Percentiles rank a stretch among this genome's conserved stretches.
phyloP scores from a whole-genome alignment of 2,888 invertebrate genomes.

The Aricia artaxerxes region DNA sequence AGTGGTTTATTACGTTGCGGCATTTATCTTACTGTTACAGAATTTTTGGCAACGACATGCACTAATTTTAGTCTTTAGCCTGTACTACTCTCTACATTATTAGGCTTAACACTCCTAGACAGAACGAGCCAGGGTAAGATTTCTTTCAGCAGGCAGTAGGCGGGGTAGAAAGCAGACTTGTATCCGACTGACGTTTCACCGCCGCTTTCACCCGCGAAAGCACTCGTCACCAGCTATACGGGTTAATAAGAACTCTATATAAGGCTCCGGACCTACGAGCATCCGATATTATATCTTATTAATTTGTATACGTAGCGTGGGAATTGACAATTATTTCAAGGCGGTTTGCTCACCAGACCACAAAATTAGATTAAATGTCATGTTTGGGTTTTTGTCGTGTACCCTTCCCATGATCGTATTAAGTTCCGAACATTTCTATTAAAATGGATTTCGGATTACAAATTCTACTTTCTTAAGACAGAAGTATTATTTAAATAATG shows the following conservation, averaged over 20 bases:
- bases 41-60: not conserved
- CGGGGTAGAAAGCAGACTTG: constrained; percentile 72
- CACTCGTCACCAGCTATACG: constrained; percentile 51
- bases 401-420: not conserved
- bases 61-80: constrained; percentile 30
- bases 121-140: constrained; percentile 61
- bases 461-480: too few species aligned
- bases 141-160: constrained; percentile 57
- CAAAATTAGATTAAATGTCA: not conserved
- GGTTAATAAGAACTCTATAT: constrained; percentile 35
- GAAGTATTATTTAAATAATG: too few species aligned
- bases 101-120: constrained; percentile 7
- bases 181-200: constrained; percentile 76
- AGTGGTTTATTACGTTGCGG: not conserved
- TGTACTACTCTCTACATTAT: not conserved
- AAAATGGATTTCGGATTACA: too few species aligned
- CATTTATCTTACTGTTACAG: not conserved
- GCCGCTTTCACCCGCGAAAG: constrained; percentile 67
- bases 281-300: constrained; percentile 35
- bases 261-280: constrained; percentile 35
- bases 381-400: not conserved
- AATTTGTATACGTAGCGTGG: constrained; percentile 28
- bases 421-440: not conserved
- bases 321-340: constrained; percentile 14
- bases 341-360: not conserved